Conservation (phyloP, 2,797 vertebrate species). For the Loris lydekkerianus region DNA sequence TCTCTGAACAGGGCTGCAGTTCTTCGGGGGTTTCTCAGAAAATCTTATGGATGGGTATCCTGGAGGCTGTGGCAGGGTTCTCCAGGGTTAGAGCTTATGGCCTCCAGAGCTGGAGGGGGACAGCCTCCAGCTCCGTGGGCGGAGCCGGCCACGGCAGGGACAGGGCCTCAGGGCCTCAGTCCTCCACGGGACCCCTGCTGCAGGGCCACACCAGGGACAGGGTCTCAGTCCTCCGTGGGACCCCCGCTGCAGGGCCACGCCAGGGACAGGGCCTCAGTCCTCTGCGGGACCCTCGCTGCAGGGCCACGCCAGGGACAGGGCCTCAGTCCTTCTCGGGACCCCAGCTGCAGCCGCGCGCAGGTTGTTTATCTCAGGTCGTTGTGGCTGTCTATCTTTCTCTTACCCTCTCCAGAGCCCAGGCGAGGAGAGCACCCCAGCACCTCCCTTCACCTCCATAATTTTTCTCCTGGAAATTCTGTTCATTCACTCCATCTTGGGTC, state of each 20-base stretch:
- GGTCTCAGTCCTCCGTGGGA: neutral
- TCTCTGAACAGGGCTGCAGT: neutral
- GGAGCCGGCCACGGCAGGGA: neutral
- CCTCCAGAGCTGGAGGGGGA: neutral
- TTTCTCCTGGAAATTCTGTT: neutral
- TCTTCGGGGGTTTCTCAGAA: neutral
- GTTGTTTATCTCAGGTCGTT: neutral
- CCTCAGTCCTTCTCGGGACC: neutral
- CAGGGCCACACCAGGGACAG: neutral
- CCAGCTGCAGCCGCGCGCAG: neutral
- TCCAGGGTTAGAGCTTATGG: fast-evolving
- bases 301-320: neutral
- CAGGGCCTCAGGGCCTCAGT: no score
- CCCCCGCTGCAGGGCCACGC: neutral
- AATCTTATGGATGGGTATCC: neutral
- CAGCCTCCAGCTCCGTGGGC: no score
- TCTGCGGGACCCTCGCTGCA: no score
- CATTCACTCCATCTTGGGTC: neutral
- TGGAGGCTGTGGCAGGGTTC: neutral
- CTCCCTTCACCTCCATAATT: neutral
- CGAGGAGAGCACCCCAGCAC: neutral
- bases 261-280: no score
- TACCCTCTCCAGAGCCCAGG: neutral
- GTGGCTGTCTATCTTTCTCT: neutral
- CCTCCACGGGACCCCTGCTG: no score